Evolutionary conservation across 64 coral and sea anemone species (phyloP), one percentile per base, ranked within the genome.

Genomic region (Montipora efflorescens): DNA sequence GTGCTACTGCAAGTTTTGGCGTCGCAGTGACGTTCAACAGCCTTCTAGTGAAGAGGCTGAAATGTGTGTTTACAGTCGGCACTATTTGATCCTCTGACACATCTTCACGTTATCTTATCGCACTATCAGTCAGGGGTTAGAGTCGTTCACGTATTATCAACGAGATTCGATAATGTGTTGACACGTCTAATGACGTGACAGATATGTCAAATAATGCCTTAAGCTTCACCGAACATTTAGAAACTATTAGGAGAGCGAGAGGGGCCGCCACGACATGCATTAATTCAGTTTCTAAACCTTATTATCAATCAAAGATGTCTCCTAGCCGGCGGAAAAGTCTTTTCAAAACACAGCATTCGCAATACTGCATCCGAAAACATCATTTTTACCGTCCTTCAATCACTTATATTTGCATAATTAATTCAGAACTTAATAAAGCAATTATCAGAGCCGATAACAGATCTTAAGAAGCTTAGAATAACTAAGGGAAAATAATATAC

Each of bases 141-240:
- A 87, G 92, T 92, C 92, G 98, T 83, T 89, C 89, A 87, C 72
- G 84, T 44, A 87, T 93, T 91, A 98, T 95, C 86, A 87, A 81
- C 81, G 62, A 76, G 98, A 99, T 99, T 92, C 96, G 98, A 96
- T 91, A 92, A 92, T 89, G 92, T 99, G 98, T 94, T 99, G 98
- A 99, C 98, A 99, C 55, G 93, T 95, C 79, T 97, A 97, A 97
- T 95, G 75, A 95, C 79, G 36, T 90, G 98, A 99, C 98, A 93
- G 95, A 52, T 95, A 78, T 94, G 95, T 94, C 98, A 99, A 99
- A 94, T 84, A 94, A 96, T 92, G 94, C 92, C 91, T 81, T 94
- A 95, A 47, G 90, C 98, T 48, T 87, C 53, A 80, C 57, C 59
- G 79, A 81, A 80, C 90, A 95, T 94, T 92, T 85, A 90, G 69